Percentiles rank a stretch among this genome's conserved stretches.
phyloP scores from a whole-genome alignment of 92 coral and sea anemone species.

The Palythoa grandiflora region DNA sequence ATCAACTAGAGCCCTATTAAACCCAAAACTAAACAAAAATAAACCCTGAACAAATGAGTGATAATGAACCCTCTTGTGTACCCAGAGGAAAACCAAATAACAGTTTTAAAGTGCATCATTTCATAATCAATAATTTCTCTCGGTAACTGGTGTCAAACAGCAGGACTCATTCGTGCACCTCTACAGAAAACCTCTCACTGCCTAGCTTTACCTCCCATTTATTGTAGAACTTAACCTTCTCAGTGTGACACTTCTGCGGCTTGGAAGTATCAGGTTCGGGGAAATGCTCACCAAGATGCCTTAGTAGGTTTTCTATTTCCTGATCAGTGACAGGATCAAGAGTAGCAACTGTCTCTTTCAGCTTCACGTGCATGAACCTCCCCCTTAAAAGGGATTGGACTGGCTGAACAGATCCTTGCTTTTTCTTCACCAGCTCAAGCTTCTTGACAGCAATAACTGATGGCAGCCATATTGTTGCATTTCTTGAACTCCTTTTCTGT shows the following conservation, averaged over 20 bases:
- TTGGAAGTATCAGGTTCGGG: constrained; percentile 21
- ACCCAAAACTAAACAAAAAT: too few relatives aligned
- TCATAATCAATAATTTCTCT: constrained; percentile 31
- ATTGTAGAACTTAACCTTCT: background rate
- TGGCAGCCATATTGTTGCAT: constrained; percentile 4
- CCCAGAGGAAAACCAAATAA: too few relatives aligned
- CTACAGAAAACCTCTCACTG: constrained; percentile 2
- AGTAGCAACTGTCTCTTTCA: background rate
- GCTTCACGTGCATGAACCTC: constrained; percentile 4
- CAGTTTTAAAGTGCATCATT: background rate
- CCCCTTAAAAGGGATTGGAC: constrained; percentile 9
- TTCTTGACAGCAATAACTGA: constrained; percentile 38
- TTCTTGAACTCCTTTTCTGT: constrained; percentile 34
- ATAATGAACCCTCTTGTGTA: too few relatives aligned
- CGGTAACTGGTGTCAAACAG: constrained; percentile 50
- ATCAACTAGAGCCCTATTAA: too few relatives aligned
- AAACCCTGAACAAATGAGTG: too few relatives aligned
- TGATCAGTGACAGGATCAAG: constrained; percentile 5
- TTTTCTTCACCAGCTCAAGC: background rate
- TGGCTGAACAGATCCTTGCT: background rate
- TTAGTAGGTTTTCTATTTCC: background rate
- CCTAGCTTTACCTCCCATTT: background rate
- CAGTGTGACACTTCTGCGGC: constrained; percentile 28
- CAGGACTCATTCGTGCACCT: constrained; percentile 19
- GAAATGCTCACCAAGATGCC: constrained; percentile 5